Evolutionary conservation across 1,140 invertebrate genomes (phyloP).

Genomic region (Ephestia elutella): DNA sequence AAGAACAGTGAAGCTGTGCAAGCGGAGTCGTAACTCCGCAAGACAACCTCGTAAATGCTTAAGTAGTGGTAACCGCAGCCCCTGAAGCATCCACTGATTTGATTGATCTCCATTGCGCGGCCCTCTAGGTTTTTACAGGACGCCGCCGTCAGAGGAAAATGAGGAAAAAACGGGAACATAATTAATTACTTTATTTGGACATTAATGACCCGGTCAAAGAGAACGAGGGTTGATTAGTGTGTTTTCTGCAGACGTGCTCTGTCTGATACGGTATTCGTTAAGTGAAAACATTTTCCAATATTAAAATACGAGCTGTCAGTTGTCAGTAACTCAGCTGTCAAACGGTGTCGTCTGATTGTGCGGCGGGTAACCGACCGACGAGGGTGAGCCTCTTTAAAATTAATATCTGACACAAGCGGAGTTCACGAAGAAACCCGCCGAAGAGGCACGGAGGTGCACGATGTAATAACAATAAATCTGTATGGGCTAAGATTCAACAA

Average conservation of each 20-base stretch:
- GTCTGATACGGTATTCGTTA: constrained; percentile 29
- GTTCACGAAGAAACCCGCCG: neutral
- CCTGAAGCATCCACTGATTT: constrained; percentile 52
- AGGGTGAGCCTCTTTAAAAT: neutral
- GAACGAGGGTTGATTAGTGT: constrained; percentile 57
- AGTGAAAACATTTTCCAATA: constrained; percentile 16
- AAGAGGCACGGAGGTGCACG: neutral
- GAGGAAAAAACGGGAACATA: constrained; percentile 59
- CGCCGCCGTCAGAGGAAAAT: constrained; percentile 50
- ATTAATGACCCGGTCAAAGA: constrained; percentile 63
- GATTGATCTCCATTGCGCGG: constrained; percentile 57
- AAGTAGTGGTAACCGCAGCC: constrained; percentile 45
- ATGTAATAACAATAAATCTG: constrained; percentile 3
- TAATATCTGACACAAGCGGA: neutral
- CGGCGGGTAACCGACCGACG: neutral
- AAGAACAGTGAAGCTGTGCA: constrained; percentile 39
- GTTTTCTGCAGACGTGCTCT: constrained; percentile 40
- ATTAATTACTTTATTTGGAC: constrained; percentile 72
- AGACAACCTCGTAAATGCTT: constrained; percentile 55
- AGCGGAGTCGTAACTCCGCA: constrained; percentile 44
- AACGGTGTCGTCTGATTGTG: constrained; percentile 8
- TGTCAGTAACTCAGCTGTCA: constrained; percentile 7
- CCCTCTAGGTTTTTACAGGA: constrained; percentile 54
- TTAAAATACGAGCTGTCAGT: constrained; percentile 12
- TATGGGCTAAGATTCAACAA: neutral